These are phyloP conservation scores for Balanococcus diminutus DNA, from an alignment of 2,888 invertebrate species.

Conservation along the genomic window DNA sequence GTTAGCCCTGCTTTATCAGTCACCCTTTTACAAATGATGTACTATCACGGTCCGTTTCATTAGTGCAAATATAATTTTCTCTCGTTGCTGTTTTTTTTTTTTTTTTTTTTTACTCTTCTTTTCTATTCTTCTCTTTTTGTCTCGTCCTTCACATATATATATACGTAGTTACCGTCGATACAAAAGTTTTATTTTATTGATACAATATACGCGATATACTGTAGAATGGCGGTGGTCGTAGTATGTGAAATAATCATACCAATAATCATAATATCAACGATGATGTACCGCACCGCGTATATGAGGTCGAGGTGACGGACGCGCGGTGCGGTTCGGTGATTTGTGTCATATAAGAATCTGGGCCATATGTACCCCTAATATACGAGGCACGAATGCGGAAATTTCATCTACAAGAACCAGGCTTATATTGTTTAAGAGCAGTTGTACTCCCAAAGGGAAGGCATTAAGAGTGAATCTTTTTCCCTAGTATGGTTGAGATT, in stretches of 20 bases:
- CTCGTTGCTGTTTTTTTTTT: slow-evolving; percentile 46
- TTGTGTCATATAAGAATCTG: background rate
- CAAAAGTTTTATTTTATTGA: slow-evolving; percentile 1
- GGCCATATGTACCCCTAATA: background rate
- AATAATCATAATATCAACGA: slow-evolving; percentile 1
- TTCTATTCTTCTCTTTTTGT: slow-evolving; percentile 21
- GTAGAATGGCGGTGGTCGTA: background rate
- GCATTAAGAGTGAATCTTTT: background rate
- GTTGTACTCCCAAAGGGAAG: background rate
- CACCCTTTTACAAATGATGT: slow-evolving; percentile 55
- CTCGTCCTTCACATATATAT: background rate
- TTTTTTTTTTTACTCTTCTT: slow-evolving; percentile 22
- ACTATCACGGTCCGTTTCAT: slow-evolving; percentile 55
- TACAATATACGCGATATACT: background rate
- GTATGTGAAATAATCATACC: background rate
- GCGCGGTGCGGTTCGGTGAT: background rate
- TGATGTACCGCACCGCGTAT: background rate
- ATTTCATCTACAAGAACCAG: background rate
- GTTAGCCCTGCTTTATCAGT: slow-evolving; percentile 50
- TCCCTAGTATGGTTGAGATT: background rate
- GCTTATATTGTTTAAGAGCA: background rate
- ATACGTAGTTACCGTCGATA: background rate
- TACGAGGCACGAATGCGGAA: background rate
- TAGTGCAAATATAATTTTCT: slow-evolving; percentile 55
- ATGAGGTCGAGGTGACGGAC: no score